Conservation (phyloP, 1,140 invertebrate genomes). For the Alviniconcha marisindica region DNA sequence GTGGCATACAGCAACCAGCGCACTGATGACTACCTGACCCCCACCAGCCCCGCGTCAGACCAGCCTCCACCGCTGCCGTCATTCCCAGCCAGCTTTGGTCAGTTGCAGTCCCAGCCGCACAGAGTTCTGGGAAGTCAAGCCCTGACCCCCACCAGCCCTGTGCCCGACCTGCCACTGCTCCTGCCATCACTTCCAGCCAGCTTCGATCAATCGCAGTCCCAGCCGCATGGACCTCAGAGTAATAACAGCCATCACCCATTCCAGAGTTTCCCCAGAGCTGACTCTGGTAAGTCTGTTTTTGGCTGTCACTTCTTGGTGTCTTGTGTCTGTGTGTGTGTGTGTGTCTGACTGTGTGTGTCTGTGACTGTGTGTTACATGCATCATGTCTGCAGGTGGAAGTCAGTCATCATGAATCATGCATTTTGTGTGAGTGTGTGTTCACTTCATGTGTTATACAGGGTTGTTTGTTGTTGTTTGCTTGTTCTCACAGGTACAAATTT, state of each 20-base stretch:
- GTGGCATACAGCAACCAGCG: constrained; percentile 1
- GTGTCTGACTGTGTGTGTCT: too few species aligned
- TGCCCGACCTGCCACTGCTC: background rate
- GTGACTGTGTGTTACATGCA: too few species aligned
- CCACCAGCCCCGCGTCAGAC: background rate
- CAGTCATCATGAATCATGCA: too few species aligned
- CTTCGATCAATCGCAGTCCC: background rate
- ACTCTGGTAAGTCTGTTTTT: background rate
- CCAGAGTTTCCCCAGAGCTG: constrained; percentile 2
- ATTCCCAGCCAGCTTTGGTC: background rate
- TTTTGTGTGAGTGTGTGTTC: too few species aligned
- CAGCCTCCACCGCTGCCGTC: background rate
- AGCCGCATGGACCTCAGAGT: too few species aligned
- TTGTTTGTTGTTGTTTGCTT: too few species aligned
- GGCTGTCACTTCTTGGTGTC: background rate
- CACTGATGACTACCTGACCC: background rate
- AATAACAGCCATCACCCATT: background rate
- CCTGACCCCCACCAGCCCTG: constrained; percentile 17
- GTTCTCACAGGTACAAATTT: too few species aligned
- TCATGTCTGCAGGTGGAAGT: too few species aligned
- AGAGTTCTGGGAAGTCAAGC: too few species aligned
- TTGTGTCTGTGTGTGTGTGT: too few species aligned
- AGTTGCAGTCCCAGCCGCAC: background rate
- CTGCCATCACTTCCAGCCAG: background rate
- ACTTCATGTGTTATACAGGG: too few species aligned